Base-by-base conservation (phyloP, 2,797 vertebrate genomes). In the Anguilla megastoma region DNA sequence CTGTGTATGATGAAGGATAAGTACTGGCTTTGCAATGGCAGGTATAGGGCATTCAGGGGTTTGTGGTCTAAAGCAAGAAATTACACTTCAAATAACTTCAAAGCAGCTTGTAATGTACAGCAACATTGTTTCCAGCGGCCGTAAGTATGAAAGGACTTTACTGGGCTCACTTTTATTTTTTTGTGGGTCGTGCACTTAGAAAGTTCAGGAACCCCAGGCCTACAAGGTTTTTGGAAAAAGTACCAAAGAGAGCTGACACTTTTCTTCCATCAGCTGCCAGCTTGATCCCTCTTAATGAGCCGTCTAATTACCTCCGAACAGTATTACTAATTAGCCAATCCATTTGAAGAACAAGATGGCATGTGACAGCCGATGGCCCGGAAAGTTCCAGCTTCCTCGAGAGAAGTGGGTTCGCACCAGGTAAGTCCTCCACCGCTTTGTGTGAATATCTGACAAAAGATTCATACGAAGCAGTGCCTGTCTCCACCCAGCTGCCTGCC, bases 321-420 rank as follows among this genome's bases (percentile, higher is more conserved):
- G 79, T 48, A 50, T 21, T 45, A 45, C 41, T 50, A 82, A 82
- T 82, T 45, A 82, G 45, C 41, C 24, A 9, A 50, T 82, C 41
- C 79, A 6, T 48, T 82, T 50, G 79, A 18, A 82, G 79, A 50
- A 50, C 79, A 82, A 50, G 79, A 82, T 82, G 79, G 9, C 45
- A 50, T 82, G 79, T 50, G 79, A 82, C 79, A 50, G 45, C 24
- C 9, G 79, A 24, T 50, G 2, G 79, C 45, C 4, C 10, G 45
- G 12, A 50, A 45, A 8, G 24, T 82, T 48, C 45, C 45, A 18
- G 45, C 79, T 50, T 50, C 79, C 45, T 50, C 21, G 5, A 7
- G 76, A 48, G 18, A 5, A 48, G 33, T 5, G 33, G 3, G 76
- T 36, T 80, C 76, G 12, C 36, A 6, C 76, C 33, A 45, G 76